Evolutionary conservation across 2,888 invertebrate species (phyloP).

Genomic region (Cosmopolites sordidus): DNA sequence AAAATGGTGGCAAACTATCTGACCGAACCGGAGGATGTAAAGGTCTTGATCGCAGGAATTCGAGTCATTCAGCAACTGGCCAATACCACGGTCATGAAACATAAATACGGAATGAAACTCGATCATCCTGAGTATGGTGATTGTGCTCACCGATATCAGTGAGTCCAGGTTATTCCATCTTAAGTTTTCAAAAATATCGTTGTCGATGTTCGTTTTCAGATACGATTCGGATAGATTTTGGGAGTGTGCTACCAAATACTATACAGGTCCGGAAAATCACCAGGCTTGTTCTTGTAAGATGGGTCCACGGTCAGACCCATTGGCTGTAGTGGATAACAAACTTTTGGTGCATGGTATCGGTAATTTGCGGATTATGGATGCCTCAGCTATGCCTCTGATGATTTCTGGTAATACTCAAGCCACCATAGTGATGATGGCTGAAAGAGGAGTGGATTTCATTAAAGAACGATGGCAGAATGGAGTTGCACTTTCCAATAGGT

Average conservation of each 20-base stretch:
- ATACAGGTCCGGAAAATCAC: conserved; percentile 78
- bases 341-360: conserved; percentile 61
- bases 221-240: conserved; percentile 67
- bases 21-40: conserved; percentile 60
- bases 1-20: conserved; percentile 77
- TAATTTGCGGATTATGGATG: conserved; percentile 54
- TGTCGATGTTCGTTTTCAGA: conserved; percentile 13
- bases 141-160: conserved; percentile 47
- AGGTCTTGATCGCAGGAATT: conserved; percentile 61
- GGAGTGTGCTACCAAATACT: conserved; percentile 64
- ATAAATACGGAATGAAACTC: conserved; percentile 57
- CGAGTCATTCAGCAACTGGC: conserved; percentile 55
- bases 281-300: conserved; percentile 81
- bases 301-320: conserved; percentile 66
- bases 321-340: conserved; percentile 71
- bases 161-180: conserved; percentile 12
- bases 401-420: conserved; percentile 48
- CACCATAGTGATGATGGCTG: conserved; percentile 47
- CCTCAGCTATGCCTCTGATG: conserved; percentile 45
- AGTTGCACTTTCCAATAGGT: conserved; percentile 8
- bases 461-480: conserved; percentile 40
- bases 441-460: conserved; percentile 44
- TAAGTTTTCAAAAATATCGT: not conserved
- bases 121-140: conserved; percentile 50
- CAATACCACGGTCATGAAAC: conserved; percentile 55